Evolutionary conservation across 2,888 invertebrate genomes (phyloP).

Genomic region (Diogma glabrata): DNA sequence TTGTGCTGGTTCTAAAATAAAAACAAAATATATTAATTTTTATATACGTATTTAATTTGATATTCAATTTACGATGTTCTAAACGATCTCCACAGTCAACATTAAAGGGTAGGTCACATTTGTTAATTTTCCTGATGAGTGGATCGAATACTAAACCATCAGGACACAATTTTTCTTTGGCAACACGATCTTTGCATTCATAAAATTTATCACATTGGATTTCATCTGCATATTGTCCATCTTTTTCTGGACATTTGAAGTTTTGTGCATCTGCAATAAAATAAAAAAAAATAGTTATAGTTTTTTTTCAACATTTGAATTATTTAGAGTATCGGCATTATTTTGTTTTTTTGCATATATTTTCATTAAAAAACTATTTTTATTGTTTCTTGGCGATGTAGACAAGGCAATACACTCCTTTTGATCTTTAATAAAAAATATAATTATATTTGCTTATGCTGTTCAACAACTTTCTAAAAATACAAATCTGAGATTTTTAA

Average conservation of each 20-base stretch:
- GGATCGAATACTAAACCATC: slow-evolving; percentile 85
- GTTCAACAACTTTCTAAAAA: slow-evolving; percentile 19
- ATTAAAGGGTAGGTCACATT: slow-evolving; percentile 87
- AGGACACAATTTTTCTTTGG: slow-evolving; percentile 66
- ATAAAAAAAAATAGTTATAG: slow-evolving; percentile 9
- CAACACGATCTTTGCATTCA: slow-evolving; percentile 60
- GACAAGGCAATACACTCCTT: slow-evolving; percentile 8
- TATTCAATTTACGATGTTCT: slow-evolving; percentile 65
- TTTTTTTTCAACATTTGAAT: not conserved
- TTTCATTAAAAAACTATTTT: not conserved
- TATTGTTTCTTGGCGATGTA: not conserved
- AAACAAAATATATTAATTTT: too few species aligned
- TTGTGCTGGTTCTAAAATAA: slow-evolving; percentile 59
- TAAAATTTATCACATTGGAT: slow-evolving; percentile 81
- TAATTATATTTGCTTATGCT: slow-evolving; percentile 8
- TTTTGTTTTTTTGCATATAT: too few species aligned
- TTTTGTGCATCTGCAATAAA: slow-evolving; percentile 27
- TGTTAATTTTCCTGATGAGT: slow-evolving; percentile 72
- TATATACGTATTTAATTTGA: not conserved
- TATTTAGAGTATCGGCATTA: not conserved
- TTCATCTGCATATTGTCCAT: slow-evolving; percentile 69
- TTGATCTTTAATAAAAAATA: not conserved
- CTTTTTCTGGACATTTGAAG: slow-evolving; percentile 71
- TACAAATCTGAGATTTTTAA: too few species aligned
- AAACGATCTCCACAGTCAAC: slow-evolving; percentile 81